phyloP scores from a whole-genome alignment of 2,113 vertebrate species.

The Siniperca chuatsi region DNA sequence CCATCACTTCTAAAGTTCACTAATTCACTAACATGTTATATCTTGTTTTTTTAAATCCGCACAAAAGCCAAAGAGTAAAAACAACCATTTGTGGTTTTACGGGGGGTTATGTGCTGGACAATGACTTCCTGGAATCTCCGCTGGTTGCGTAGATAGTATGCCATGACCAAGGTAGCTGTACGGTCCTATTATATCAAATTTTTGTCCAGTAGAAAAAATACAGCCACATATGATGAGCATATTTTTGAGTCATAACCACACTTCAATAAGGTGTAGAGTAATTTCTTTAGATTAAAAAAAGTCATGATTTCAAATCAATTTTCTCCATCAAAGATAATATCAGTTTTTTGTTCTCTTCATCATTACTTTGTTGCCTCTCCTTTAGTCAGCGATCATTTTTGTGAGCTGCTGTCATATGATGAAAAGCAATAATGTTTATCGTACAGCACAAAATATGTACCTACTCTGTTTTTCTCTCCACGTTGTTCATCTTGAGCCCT shows the following conservation, averaged over 20 bases:
- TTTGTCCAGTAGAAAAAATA: neutral
- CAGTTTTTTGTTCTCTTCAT: neutral
- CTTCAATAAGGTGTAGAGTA: neutral
- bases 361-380: neutral
- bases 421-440: neutral
- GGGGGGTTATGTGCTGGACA: too few relatives aligned
- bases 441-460: neutral
- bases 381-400: neutral
- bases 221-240: neutral
- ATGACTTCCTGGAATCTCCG: neutral
- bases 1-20: neutral
- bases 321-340: neutral
- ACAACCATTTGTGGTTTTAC: neutral
- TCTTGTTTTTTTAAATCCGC: neutral
- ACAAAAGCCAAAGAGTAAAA: neutral
- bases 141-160: neutral
- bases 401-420: neutral
- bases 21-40: neutral
- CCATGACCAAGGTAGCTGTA: neutral
- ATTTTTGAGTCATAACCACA: neutral
- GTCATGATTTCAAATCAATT: neutral
- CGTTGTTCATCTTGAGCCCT: neutral
- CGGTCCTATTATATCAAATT: too few relatives aligned
- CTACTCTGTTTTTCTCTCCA: neutral
- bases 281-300: neutral